Percentiles rank a stretch among this genome's conserved stretches.
These are phyloP conservation scores for Scarus forsteni DNA, from an alignment of 2,797 vertebrate species.

Conservation along the genomic window DNA sequence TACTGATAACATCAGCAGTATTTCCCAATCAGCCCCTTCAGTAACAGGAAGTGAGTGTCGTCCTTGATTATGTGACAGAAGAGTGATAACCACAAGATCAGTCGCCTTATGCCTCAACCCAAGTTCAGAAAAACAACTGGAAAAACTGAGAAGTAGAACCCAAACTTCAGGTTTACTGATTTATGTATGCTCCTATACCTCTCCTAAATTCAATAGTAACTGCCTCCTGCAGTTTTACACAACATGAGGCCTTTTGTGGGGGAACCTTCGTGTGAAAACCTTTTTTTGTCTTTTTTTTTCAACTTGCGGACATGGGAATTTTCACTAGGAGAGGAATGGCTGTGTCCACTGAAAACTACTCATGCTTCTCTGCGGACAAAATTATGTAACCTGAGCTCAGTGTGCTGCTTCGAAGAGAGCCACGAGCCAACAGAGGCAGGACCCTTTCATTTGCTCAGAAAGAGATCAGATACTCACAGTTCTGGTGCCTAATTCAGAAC, in stretches of 20 bases:
- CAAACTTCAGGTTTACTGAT: not conserved
- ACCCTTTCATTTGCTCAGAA: too few relatives aligned
- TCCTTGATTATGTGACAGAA: conserved; percentile 1
- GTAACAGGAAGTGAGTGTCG: not conserved
- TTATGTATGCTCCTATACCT: not conserved
- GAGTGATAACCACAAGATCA: not conserved
- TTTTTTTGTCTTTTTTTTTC: too few relatives aligned
- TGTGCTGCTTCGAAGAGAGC: too few relatives aligned
- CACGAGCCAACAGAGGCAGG: too few relatives aligned
- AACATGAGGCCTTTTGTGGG: not conserved
- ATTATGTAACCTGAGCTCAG: too few relatives aligned
- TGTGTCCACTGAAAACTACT: too few relatives aligned
- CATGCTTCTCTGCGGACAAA: too few relatives aligned
- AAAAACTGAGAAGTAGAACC: not conserved
- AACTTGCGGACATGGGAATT: too few relatives aligned
- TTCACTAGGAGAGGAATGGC: too few relatives aligned
- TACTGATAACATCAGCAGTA: conserved; percentile 1
- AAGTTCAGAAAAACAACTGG: not conserved
- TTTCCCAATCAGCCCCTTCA: conserved; percentile 33
- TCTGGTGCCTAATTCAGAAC: too few relatives aligned
- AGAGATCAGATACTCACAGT: too few relatives aligned
- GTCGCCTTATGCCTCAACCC: not conserved
- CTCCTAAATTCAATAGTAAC: too few relatives aligned
- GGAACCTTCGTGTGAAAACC: not conserved
- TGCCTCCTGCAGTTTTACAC: not conserved